Conservation (phyloP, 2,797 vertebrate genomes). For the Trematomus bernacchii region DNA sequence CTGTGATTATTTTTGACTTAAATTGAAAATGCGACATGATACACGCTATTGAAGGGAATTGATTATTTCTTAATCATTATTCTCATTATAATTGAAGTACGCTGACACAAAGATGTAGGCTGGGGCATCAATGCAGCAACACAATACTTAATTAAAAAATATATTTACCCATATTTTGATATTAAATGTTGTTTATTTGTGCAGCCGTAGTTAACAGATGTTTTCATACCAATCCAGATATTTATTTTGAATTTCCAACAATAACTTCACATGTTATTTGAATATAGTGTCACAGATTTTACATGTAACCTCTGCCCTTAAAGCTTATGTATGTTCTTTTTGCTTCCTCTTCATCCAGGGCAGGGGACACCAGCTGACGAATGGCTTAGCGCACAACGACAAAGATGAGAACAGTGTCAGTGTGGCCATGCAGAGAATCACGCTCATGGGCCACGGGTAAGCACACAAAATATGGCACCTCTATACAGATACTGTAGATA, state of each 20-base stretch:
- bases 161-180: too few relatives aligned
- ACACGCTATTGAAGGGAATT: too few relatives aligned
- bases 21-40: too few relatives aligned
- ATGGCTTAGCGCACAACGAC: constrained; percentile 62
- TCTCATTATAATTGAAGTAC: too few relatives aligned
- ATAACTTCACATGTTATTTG: neutral
- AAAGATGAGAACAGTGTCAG: constrained; percentile 76
- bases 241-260: neutral
- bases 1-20: too few relatives aligned
- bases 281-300: neutral
- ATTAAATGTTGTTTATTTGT: neutral
- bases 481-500: constrained; percentile 7
- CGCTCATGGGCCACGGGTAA: constrained; percentile 90
- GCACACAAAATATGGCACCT: neutral
- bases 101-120: too few relatives aligned
- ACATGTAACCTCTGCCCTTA: neutral
- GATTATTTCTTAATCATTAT: too few relatives aligned
- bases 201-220: too few relatives aligned
- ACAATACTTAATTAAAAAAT: too few relatives aligned
- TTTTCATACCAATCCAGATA: neutral
- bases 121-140: too few relatives aligned
- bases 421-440: constrained; percentile 86
- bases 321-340: constrained; percentile 18
- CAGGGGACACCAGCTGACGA: constrained; percentile 66
- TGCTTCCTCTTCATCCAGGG: constrained; percentile 59